Base-by-base conservation (phyloP, 2,888 invertebrate genomes). In the Melangyna quadrimaculata region DNA sequence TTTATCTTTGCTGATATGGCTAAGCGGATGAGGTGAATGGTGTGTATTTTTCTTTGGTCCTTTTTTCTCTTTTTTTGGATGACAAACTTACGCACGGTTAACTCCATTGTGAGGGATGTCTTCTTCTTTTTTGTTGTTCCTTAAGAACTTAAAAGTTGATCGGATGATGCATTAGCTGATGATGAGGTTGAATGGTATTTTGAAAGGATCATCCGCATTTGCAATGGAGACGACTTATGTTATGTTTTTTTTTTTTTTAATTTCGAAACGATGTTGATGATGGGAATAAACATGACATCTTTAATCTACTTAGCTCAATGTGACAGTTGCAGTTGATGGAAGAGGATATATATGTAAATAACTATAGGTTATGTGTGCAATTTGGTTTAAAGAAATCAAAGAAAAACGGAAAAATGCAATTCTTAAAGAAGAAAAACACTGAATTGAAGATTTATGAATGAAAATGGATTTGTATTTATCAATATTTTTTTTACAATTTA, bases 61-160 rank as follows among this genome's bases (percentile, higher is more conserved):
- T 61, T 72, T 82, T 43, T 63, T 43, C n/a, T n/a, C n/a, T 43
- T 24, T 51, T 48, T 48, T 12, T 24, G 88, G 88, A 89, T 90
- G 89, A 91, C 90, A 89, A 88, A 88, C 88, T 90, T 90, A 90
- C 90, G 90, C 91, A 91, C 90, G 90, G 89, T 89, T 91, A 89
- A 89, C 87, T 88, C 88, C 88, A 89, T 90, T 90, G 90, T 90
- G 14, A 8, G 29, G 22, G 3, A 12, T 45, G 63, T 63, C 63
- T 45, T 63, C 43, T 43, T 63, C 29, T 45, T 40, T 24, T 4
- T 14, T 43, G 24, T 37, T 70, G 24, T 63, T 10, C 9, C n/a
- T 67, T 32, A n/a, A 65, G 57, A 77, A 77, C 78, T 78, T 73
- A 17, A 63, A 78, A 78, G 78, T 78, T 82, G 82, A 82, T 78